Evolutionary conservation across 2,797 vertebrate species (phyloP), one percentile per base, ranked within the genome.

Genomic region (Acridotheres tristis): DNA sequence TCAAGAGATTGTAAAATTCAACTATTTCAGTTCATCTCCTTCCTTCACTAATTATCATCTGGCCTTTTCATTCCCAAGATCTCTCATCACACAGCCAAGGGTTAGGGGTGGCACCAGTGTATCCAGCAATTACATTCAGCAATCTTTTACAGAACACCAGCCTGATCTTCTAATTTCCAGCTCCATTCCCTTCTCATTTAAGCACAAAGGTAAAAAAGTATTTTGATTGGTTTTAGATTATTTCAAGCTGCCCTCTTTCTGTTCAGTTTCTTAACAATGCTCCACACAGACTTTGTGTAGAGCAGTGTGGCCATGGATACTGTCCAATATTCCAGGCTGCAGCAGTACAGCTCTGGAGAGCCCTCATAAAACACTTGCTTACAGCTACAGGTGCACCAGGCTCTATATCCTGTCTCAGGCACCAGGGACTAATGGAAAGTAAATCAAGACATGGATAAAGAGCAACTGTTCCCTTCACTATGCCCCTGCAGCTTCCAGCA

Each of bases 41-140:
- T 80, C 50, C 38, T 68, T 78, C 47, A 50, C 15, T 59, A 65
- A 65, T 65, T 34, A 61, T 86, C 29, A 83, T 15, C 32, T 74
- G 57, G 18, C 38, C 48, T 48, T 74, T 81, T 80, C 51, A 32
- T 32, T 57, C 45, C 23, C 72, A n/a, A 29, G 79, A 43, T 16
- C 30, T 86, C 75, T 48, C 53, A 51, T 66, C 26, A 57, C 7
- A 48, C 66, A 86, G 80, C 45, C 76, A 67, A 81, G 50, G 29
- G 77, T 73, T 67, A 21, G 0, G 1, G 30, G 13, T 32, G 36
- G n/a, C 65, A 77, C 1, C 2, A 61, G 16, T 0, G 0, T 18
- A 67, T 48, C 68, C 22, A 53, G 59, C 59, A 81, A 63, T 84
- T 72, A 88, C 2, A 3, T 36, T 45, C 73, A 45, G 8, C 50